Conservation (phyloP, 2,113 vertebrate species). For the Pipra filicauda region DNA sequence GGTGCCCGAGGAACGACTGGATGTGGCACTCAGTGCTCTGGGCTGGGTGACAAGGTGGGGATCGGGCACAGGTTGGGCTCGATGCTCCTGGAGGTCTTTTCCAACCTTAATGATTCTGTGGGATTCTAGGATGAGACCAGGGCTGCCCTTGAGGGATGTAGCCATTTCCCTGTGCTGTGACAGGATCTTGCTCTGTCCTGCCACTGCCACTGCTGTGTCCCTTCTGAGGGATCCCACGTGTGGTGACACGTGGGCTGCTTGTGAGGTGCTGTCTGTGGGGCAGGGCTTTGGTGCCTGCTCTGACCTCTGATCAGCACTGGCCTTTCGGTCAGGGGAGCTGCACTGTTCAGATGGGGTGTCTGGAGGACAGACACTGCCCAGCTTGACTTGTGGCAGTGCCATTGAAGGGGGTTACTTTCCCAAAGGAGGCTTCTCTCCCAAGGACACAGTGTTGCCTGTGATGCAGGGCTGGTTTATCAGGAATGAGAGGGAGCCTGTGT, state of each 20-base stretch:
- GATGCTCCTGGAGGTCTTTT: neutral
- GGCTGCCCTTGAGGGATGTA: neutral
- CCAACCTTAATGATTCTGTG: neutral
- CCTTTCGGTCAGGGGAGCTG: neutral
- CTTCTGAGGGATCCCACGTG: neutral
- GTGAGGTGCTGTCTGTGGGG: fast-evolving
- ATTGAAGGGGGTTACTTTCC: neutral
- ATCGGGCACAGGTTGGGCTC: neutral
- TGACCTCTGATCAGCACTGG: fast-evolving
- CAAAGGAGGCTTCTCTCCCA: neutral
- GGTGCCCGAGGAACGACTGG: neutral
- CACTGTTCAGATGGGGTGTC: neutral
- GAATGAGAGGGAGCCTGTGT: neutral
- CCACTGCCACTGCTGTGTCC: fast-evolving
- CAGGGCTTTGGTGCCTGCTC: neutral
- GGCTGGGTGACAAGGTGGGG: neutral
- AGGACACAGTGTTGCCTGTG: fast-evolving
- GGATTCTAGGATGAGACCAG: neutral
- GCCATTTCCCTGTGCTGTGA: fast-evolving
- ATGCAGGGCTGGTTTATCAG: neutral
- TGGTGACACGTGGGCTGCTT: fast-evolving
- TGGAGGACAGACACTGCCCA: neutral
- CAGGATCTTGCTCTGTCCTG: neutral
- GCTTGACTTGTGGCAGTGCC: fast-evolving
- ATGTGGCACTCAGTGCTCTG: neutral